phyloP scores from a whole-genome alignment of 35 echinoderm and acorn worm species.

The Amphiura filiformis region DNA sequence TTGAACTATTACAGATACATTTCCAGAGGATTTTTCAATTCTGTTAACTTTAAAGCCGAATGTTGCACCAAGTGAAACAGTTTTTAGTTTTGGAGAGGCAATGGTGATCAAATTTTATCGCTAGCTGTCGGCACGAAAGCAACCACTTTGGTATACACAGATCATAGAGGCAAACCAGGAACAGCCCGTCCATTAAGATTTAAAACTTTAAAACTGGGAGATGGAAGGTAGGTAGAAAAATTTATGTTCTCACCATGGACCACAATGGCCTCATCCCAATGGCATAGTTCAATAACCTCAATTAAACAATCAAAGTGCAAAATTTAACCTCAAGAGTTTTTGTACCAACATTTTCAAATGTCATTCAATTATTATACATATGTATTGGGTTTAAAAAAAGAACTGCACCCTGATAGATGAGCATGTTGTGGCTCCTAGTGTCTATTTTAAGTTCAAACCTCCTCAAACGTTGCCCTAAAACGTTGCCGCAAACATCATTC shows the following conservation, averaged over 20 bases:
- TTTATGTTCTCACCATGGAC: neutral
- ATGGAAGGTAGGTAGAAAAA: neutral
- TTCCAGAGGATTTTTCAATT: neutral
- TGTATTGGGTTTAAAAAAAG: too few species aligned
- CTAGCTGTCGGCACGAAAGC: neutral
- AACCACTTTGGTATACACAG: neutral
- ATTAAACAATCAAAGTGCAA: too few species aligned
- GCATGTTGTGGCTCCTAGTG: too few species aligned
- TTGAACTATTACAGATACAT: neutral
- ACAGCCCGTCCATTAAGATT: neutral
- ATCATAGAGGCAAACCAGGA: neutral
- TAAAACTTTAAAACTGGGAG: neutral
- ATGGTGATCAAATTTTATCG: neutral
- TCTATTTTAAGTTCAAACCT: too few species aligned
- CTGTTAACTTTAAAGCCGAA: neutral
- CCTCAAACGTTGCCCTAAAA: too few species aligned
- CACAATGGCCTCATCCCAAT: too few species aligned
- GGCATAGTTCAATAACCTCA: too few species aligned
- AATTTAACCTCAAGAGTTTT: too few species aligned
- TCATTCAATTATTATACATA: too few species aligned
- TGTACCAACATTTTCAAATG: too few species aligned
- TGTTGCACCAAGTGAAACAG: neutral
- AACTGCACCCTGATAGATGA: too few species aligned
- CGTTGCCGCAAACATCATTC: too few species aligned
- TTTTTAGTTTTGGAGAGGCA: neutral